phyloP scores from a whole-genome alignment of 2,113 vertebrate genomes.

The Heterocephalus glaber region DNA sequence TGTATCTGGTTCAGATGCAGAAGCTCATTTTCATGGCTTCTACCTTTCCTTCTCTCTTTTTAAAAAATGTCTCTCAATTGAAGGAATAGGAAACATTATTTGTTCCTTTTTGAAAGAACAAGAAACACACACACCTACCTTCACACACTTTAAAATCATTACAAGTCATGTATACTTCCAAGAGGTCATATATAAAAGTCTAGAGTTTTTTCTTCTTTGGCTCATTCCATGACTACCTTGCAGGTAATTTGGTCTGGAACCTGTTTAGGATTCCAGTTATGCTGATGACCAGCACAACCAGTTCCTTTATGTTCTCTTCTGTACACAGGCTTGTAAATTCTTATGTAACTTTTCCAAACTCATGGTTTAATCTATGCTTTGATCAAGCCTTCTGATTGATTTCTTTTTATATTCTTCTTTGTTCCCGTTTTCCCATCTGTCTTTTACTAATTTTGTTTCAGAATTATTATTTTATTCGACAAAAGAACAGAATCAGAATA shows the following conservation, averaged over 20 bases:
- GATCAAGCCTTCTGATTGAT: neutral
- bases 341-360: neutral
- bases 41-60: neutral
- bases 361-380: neutral
- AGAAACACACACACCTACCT: neutral
- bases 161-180: neutral
- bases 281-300: neutral
- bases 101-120: neutral
- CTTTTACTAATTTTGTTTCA: neutral
- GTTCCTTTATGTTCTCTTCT: neutral
- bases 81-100: neutral
- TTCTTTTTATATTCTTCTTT: neutral
- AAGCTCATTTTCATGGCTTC: neutral
- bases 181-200: neutral
- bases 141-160: neutral
- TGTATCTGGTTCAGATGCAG: neutral
- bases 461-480: neutral
- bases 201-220: neutral
- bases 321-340: neutral
- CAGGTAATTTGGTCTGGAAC: neutral
- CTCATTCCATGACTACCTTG: neutral
- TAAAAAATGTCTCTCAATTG: neutral
- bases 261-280: neutral
- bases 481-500: constrained; percentile 16
- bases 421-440: neutral